Conservation (phyloP, 2,113 vertebrate species). For the Phocoena phocoena region DNA sequence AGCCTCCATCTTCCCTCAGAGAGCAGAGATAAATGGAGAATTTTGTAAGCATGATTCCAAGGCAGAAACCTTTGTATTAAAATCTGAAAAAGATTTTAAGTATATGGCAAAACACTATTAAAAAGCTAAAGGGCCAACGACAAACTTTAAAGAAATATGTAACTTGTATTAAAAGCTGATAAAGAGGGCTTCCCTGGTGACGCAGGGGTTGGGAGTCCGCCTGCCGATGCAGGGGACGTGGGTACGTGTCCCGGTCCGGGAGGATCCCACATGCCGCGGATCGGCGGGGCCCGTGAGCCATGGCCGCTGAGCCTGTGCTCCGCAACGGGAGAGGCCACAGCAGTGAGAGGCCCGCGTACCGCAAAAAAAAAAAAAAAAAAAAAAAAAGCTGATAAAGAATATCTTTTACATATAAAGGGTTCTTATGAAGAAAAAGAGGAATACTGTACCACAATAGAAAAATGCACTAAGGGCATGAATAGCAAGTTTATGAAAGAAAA, state of each 20-base stretch:
- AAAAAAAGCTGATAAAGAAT: background rate
- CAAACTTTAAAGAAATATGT: background rate
- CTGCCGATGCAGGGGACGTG: no score
- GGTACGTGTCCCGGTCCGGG: no score
- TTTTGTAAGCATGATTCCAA: background rate
- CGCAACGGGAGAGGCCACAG: no score
- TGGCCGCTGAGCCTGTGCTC: no score
- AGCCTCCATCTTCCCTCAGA: background rate
- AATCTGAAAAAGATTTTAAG: background rate
- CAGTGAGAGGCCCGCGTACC: no score
- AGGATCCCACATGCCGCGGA: no score
- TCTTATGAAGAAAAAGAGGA: background rate
- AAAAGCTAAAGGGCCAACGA: background rate
- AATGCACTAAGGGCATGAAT: background rate
- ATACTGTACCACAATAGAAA: background rate
- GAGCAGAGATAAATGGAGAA: background rate
- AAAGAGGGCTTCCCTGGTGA: background rate
- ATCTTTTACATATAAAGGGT: background rate
- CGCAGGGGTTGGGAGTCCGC: no score
- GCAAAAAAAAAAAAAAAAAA: no score
- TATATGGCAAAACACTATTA: background rate
- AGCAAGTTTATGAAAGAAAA: background rate
- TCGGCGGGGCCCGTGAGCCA: no score
- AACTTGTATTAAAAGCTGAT: background rate
- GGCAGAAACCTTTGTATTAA: background rate